Conservation (phyloP, 30 jellyfish, hydroid and myxozoan genomes). For the Aurelia sp. region DNA sequence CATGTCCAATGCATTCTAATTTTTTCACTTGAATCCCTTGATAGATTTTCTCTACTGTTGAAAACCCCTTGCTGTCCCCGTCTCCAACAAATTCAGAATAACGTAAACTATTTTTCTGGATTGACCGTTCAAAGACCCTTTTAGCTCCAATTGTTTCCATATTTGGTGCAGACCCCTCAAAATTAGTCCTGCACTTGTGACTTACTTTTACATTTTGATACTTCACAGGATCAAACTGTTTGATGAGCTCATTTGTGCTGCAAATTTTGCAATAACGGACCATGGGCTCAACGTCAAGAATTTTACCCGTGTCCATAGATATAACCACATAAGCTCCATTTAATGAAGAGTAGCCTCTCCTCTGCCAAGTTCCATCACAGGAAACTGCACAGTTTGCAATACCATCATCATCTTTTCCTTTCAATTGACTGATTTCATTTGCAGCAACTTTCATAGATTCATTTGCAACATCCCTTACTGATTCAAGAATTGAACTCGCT, state of each 20-base stretch:
- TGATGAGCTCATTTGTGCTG: not conserved
- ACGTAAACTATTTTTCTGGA: constrained; percentile 30
- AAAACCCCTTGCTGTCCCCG: constrained; percentile 70
- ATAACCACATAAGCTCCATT: too few species aligned
- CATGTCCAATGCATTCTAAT: constrained; percentile 46
- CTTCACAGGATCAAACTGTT: not conserved
- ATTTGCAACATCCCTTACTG: constrained; percentile 31
- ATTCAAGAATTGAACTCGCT: constrained; percentile 7
- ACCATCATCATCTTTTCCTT: constrained; percentile 2
- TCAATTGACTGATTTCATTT: not conserved
- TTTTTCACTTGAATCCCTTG: constrained; percentile 18
- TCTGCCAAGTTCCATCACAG: too few species aligned
- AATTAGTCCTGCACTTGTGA: constrained; percentile 33
- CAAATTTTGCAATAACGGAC: too few species aligned
- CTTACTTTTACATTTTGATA: not conserved
- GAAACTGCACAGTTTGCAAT: too few species aligned
- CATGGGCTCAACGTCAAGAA: too few species aligned
- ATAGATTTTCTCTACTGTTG: not conserved
- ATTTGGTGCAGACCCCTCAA: constrained; percentile 58
- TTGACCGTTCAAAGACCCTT: constrained; percentile 54
- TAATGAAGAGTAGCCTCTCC: too few species aligned
- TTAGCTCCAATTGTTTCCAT: constrained; percentile 74
- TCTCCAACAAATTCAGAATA: too few species aligned
- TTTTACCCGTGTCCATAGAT: too few species aligned
- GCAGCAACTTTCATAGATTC: constrained; percentile 45